Conservation (phyloP, 2,113 vertebrate species). For the Hippocampus abdominalis region DNA sequence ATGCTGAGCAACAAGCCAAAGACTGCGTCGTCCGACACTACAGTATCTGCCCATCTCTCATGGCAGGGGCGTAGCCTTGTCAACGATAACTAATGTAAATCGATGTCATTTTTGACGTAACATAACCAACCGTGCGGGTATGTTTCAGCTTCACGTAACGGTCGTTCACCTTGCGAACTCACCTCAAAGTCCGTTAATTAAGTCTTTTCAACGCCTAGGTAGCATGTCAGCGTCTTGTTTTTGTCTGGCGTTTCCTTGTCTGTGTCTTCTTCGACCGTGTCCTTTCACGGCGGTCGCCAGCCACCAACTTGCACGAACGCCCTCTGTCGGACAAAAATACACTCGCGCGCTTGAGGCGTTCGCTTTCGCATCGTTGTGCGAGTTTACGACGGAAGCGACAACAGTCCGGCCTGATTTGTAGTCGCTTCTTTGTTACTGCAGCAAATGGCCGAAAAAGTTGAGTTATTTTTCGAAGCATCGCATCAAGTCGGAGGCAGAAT, state of each 20-base stretch:
- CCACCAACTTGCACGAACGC: neutral
- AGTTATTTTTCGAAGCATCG: neutral
- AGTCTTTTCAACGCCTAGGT: conserved; percentile 19
- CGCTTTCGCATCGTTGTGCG: neutral
- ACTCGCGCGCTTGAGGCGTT: neutral
- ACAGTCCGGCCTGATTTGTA: neutral
- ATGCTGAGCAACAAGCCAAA: neutral
- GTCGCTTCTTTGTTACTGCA: neutral
- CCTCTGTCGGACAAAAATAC: neutral
- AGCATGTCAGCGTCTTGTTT: conserved; percentile 39
- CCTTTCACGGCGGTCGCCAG: conserved; percentile 1
- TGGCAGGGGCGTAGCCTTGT: conserved; percentile 59
- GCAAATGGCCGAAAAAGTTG: neutral
- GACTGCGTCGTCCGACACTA: neutral
- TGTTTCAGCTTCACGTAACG: neutral
- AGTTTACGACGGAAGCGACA: neutral
- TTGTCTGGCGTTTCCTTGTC: conserved; percentile 63
- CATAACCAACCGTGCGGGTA: neutral
- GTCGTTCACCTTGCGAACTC: conserved; percentile 20
- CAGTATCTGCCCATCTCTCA: neutral
- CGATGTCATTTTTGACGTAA: neutral
- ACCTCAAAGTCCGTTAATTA: neutral
- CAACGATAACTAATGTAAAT: conserved; percentile 38
- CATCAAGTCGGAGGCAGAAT: neutral
- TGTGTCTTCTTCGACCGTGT: conserved; percentile 66